Evolutionary conservation across 2,113 vertebrate species (phyloP), one percentile per base, ranked within the genome.

Genomic region (Phycodurus eques): DNA sequence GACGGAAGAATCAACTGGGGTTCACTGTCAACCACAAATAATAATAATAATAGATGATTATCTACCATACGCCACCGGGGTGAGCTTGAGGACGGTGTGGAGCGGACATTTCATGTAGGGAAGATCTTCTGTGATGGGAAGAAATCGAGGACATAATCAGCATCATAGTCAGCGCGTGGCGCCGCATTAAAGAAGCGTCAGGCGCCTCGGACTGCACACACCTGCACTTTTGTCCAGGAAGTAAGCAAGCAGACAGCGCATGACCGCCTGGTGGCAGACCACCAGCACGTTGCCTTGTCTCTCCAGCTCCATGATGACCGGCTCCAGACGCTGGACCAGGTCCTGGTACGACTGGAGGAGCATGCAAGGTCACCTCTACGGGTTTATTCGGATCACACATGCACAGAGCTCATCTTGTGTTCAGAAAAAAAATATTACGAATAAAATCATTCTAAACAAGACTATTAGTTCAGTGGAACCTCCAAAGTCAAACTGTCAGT

Each of bases 261-360:
- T 98, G 70, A 98, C 97, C 0, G 97, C 97, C 89, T 99, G 97
- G 88, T 99, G 97, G 86, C 94, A 95, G 90, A 99, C 91, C 4
- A 98, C 97, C 3, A 99, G 88, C 75, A 98, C 94, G 0, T 96
- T 97, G 66, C 96, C 96, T 72, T 98, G 97, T 2, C 96, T 90
- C 69, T 99, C 97, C n/a, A 99, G 87, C 87, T 98, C 97, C 97
- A 99, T 99, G 85, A 98, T 98, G 63, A 96, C 97, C 0, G 97
- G 96, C 88, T 99, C 97, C 83, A 99, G 87, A 15, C 97, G 93
- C 78, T 99, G 97, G 20, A 99, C 96, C 75, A 99, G 83, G 84
- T 99, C 97, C 90, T 98, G 96, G 89, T 99, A 99, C 2, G 96
- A 98, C 97, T 99, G 84, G 2, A 80, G 79, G 67, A 76, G 42